phyloP scores from a whole-genome alignment of 1,140 invertebrate species.

The Brachystomella parvula region DNA sequence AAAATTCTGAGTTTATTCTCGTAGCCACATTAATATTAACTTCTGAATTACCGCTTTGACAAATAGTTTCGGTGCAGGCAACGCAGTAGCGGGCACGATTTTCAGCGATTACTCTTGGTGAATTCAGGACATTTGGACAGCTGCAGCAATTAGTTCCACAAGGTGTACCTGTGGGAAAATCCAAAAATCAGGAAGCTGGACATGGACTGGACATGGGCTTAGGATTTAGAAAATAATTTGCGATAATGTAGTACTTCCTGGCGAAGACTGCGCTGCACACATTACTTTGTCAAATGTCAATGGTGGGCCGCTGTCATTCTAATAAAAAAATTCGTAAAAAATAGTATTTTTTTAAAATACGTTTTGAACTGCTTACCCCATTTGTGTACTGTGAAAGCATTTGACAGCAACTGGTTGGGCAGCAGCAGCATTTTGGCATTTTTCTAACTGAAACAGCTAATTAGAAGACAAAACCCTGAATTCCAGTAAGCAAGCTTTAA shows the following conservation, averaged over 20 bases:
- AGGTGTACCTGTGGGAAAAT: background rate
- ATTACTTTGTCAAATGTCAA: background rate
- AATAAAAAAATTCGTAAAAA: background rate
- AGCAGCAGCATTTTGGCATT: too few relatives aligned
- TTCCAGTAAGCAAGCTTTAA: too few relatives aligned
- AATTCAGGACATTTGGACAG: background rate
- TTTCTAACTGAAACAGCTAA: too few relatives aligned
- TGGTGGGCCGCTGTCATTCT: background rate
- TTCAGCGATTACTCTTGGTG: background rate
- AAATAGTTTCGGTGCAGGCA: background rate
- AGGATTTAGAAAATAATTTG: too few relatives aligned
- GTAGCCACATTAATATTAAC: background rate
- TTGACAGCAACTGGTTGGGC: too few relatives aligned
- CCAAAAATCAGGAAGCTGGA: too few relatives aligned
- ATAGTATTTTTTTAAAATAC: too few relatives aligned
- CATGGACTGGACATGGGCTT: too few relatives aligned
- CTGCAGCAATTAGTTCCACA: background rate
- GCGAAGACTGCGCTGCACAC: background rate
- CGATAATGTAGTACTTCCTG: too few relatives aligned
- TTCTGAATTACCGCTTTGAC: background rate
- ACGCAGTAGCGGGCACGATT: background rate
- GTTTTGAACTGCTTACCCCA: too few relatives aligned
- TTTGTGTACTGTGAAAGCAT: too few relatives aligned
- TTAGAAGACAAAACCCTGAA: too few relatives aligned
- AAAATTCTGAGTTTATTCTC: background rate